Evolutionary conservation across 2,888 invertebrate genomes (phyloP).

Genomic region (Limnephilus marmoratus): DNA sequence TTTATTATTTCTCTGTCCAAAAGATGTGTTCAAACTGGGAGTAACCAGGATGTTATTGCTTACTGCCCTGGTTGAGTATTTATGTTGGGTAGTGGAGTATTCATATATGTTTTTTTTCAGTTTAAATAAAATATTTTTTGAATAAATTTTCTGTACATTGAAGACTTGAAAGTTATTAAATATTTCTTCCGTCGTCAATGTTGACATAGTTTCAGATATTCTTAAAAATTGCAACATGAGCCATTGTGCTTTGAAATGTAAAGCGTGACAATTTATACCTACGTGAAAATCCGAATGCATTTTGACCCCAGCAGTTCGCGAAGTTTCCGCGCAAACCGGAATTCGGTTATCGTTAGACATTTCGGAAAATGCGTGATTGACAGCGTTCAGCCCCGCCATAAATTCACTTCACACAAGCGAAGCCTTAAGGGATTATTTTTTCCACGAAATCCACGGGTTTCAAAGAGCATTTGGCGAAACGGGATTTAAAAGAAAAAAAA

Average conservation of each 20-base stretch:
- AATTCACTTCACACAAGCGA: slow-evolving; percentile 12
- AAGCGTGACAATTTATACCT: too few species aligned
- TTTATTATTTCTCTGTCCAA: too few species aligned
- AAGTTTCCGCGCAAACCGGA: slow-evolving; percentile 15
- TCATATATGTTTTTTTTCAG: too few species aligned
- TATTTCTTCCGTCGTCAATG: too few species aligned
- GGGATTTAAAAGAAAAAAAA: neutral
- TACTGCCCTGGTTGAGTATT: too few species aligned
- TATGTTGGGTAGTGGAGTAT: too few species aligned
- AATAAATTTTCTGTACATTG: too few species aligned
- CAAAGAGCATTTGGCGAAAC: neutral
- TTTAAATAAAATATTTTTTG: too few species aligned
- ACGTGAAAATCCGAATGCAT: neutral
- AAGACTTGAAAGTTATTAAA: too few species aligned
- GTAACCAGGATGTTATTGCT: too few species aligned
- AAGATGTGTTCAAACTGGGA: too few species aligned
- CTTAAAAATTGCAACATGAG: neutral
- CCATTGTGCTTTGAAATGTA: neutral
- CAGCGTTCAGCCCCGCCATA: slow-evolving; percentile 8
- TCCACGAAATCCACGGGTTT: neutral
- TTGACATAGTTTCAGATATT: too few species aligned
- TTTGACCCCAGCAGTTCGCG: neutral
- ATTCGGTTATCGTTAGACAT: slow-evolving; percentile 32
- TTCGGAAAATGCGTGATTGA: slow-evolving; percentile 51
- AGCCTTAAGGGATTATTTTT: neutral